Evolutionary conservation across 2,113 vertebrate genomes (phyloP), one percentile per base, ranked within the genome.

Genomic region (Brienomyrus brachyistius): DNA sequence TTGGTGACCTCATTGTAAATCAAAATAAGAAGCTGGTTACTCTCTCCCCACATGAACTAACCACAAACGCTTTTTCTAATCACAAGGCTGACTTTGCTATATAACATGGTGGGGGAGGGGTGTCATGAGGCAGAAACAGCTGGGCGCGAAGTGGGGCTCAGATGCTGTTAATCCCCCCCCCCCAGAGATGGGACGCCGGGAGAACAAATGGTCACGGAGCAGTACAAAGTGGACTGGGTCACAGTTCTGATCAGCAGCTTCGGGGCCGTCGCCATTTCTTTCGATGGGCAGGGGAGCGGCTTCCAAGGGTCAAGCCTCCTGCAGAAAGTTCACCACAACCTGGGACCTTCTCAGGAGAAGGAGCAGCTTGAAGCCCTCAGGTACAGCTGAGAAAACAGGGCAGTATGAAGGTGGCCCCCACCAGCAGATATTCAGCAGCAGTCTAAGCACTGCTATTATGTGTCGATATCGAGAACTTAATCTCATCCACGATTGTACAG

Each of bases 261-360:
- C 80, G 94, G 94, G 0, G 95, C 96, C 86, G 95, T 99, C 1
- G 97, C 98, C 88, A 94, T 98, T 86, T 97, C 96, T 89, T 98
- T 98, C 0, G 98, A 99, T 0, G 98, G 98, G 23, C 97, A 98
- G 0, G 98, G 98, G 91, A 99, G 98, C 0, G 98, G 98, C 88
- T 99, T 98, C 92, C 98, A 97, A 92, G 98, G 98, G 0, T 98
- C 98, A 86, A 98, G 97, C 92, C 94, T 99, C 0, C 94, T 99
- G 59, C 98, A 99, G 0, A 97, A 97, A 88, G 96, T 99, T 88
- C 94, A 94, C 91, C 94, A 95, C 90, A 96, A 91, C 62, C 95
- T 99, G 92, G 98, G 98, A 1, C 45, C 92, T 40, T 86, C 97
- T 89, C 97, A 99, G 93, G 97, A 98, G 93, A 92, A 95, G 89